phyloP scores from a whole-genome alignment of 2,888 invertebrate species.

The Mimumesa dahlbomi region DNA sequence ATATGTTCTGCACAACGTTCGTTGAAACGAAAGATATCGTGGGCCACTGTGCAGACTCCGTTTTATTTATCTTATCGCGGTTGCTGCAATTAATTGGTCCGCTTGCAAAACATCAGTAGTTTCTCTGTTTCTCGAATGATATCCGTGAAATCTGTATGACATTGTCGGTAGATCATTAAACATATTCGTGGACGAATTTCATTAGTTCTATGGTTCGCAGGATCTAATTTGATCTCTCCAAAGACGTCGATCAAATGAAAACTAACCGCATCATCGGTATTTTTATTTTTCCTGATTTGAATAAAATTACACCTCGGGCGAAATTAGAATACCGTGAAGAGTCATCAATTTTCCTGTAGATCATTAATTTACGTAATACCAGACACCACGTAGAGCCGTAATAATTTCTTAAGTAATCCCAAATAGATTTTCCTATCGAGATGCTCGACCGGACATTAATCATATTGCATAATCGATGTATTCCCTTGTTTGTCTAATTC shows the following conservation, averaged over 20 bases:
- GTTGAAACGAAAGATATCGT: background rate
- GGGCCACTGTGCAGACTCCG: background rate
- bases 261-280: too few relatives aligned
- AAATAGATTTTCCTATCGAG: conserved; percentile 8
- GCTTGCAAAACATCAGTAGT: background rate
- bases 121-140: background rate
- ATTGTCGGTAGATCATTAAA: too few relatives aligned
- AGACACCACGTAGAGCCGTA: background rate
- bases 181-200: too few relatives aligned
- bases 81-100: conserved; percentile 12
- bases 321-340: too few relatives aligned
- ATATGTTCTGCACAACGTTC: background rate
- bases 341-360: background rate
- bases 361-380: conserved; percentile 8
- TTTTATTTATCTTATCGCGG: conserved; percentile 22
- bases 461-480: conserved; percentile 7
- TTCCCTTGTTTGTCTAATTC: background rate
- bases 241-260: too few relatives aligned
- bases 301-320: too few relatives aligned
- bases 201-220: too few relatives aligned
- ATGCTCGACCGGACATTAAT: conserved; percentile 4
- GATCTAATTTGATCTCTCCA: too few relatives aligned
- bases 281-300: too few relatives aligned
- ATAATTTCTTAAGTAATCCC: conserved; percentile 18
- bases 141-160: too few relatives aligned